These are phyloP conservation scores for Alloscopus bannaensis DNA, from an alignment of 2,888 invertebrate species.

Conservation along the genomic window DNA sequence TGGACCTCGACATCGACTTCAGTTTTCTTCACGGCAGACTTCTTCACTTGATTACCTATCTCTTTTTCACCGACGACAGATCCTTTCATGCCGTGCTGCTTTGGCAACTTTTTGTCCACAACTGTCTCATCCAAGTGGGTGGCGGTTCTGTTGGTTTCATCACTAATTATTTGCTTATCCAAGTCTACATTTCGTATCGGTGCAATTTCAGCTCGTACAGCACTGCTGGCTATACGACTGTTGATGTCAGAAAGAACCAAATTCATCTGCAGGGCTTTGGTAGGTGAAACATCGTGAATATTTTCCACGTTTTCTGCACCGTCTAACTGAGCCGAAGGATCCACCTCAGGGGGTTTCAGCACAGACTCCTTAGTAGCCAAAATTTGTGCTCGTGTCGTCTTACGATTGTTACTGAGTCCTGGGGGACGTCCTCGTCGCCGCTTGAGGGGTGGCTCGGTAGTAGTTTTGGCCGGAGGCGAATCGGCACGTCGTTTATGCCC, in stretches of 20 bases:
- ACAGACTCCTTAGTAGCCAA: background rate
- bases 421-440: constrained; percentile 68
- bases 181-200: background rate
- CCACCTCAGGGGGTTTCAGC: background rate
- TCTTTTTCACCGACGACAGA: too few relatives aligned
- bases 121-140: too few relatives aligned
- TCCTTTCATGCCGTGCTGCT: too few relatives aligned
- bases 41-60: background rate
- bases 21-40: background rate
- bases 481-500: constrained; percentile 2
- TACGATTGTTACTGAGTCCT: constrained; percentile 50
- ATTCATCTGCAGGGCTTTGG: constrained; percentile 84
- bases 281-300: constrained; percentile 78
- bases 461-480: constrained; percentile 10
- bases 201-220: constrained; percentile 80
- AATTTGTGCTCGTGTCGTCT: constrained; percentile 35
- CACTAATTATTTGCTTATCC: background rate
- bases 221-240: constrained; percentile 84
- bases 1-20: background rate
- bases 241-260: constrained; percentile 88
- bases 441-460: constrained; percentile 58
- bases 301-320: constrained; percentile 77
- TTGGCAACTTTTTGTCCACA: too few relatives aligned
- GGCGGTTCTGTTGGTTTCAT: background rate
- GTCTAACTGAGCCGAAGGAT: background rate